A percentile compares a stretch with the other conserved stretches of the same genome.
Evolutionary conservation across 2,888 invertebrate genomes (phyloP).

Genomic region (Lordiphosa andalusiaca): DNA sequence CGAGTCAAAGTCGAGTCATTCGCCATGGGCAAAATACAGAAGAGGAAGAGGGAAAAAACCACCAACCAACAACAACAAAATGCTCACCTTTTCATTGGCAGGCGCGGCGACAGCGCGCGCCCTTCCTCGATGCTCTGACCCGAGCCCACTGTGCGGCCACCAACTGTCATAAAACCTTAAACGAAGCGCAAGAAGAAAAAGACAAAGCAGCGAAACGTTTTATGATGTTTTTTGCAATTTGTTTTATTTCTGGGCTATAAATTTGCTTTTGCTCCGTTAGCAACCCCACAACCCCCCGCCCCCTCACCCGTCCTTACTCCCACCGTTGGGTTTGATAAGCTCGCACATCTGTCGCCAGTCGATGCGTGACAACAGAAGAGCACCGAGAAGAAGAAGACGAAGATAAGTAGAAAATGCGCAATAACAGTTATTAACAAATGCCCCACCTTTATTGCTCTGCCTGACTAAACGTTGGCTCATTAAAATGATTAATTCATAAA

Average conservation of each 20-base stretch:
- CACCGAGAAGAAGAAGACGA: slow-evolving; percentile 12
- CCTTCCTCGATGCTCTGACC: slow-evolving; percentile 45
- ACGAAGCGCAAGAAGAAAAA: slow-evolving; percentile 34
- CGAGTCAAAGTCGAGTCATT: slow-evolving; percentile 30
- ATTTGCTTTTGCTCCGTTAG: slow-evolving; percentile 26
- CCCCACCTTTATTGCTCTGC: slow-evolving; percentile 43
- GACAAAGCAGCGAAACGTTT: slow-evolving; percentile 3
- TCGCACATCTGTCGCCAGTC: slow-evolving; percentile 40
- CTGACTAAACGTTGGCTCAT: slow-evolving; percentile 58
- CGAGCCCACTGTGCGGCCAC: slow-evolving; percentile 36
- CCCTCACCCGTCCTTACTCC: background rate
- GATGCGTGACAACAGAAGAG: slow-evolving; percentile 51
- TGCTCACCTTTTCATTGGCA: slow-evolving; percentile 56
- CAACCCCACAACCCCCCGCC: background rate
- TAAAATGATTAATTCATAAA: slow-evolving; percentile 61
- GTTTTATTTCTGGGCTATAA: slow-evolving; percentile 31
- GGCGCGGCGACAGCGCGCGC: slow-evolving; percentile 36
- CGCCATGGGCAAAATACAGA: slow-evolving; percentile 43
- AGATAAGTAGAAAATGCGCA: slow-evolving; percentile 49
- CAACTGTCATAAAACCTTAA: slow-evolving; percentile 37
- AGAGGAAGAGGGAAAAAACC: slow-evolving; percentile 39
- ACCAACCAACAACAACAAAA: slow-evolving; percentile 19
- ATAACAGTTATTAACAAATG: slow-evolving; percentile 60
- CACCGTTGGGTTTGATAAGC: slow-evolving; percentile 22
- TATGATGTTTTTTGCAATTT: slow-evolving; percentile 19